Conservation (phyloP, 2,888 invertebrate genomes). For the Mayetiola destructor region DNA sequence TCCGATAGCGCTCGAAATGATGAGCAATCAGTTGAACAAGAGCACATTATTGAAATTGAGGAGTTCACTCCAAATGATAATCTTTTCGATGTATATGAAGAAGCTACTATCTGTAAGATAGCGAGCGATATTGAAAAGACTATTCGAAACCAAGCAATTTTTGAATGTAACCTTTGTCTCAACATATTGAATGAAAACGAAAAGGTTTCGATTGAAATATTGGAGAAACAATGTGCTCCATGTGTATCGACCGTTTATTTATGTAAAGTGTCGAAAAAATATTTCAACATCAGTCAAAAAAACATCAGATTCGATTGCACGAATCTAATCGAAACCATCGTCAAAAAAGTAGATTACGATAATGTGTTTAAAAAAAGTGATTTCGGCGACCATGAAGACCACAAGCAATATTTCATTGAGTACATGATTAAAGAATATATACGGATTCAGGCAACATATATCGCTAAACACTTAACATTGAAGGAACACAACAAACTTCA, state of each 20-base stretch:
- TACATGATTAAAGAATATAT: neutral
- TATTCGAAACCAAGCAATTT: no score
- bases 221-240: neutral
- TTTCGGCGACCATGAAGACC: neutral
- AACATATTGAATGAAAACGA: neutral
- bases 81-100: no score
- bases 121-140: no score
- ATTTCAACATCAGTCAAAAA: neutral
- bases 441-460: neutral
- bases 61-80: no score
- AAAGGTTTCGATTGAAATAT: neutral
- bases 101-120: no score
- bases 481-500: no score
- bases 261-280: neutral
- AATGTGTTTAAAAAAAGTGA: neutral
- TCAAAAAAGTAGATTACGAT: neutral
- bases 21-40: no score
- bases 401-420: neutral
- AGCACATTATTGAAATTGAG: no score
- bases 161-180: no score
- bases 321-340: neutral
- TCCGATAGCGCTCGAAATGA: no score
- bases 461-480: no score
- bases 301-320: neutral
- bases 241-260: neutral